A percentile compares a stretch with the other conserved stretches of the same genome.
phyloP scores from a whole-genome alignment of 2,797 vertebrate genomes.

The Carcharodon carcharias region DNA sequence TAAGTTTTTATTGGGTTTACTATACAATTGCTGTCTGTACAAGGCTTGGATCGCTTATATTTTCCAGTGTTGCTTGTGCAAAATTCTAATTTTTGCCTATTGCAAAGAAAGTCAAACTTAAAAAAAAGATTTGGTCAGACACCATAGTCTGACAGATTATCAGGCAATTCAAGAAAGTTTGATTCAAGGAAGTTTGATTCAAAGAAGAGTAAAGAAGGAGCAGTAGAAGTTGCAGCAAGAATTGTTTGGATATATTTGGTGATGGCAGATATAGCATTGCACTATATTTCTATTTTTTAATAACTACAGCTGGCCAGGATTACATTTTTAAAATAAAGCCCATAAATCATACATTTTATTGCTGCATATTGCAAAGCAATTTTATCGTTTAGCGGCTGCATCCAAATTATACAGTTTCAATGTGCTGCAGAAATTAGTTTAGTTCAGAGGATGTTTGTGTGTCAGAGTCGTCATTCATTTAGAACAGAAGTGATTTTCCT shows the following conservation, averaged over 20 bases:
- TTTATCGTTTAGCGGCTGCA: slow-evolving; percentile 12
- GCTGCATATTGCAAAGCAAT: slow-evolving; percentile 20
- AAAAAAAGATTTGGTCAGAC: no score
- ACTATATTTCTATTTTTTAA: neutral
- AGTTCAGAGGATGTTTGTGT: neutral
- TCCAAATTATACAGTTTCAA: slow-evolving; percentile 19
- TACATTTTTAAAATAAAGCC: slow-evolving; percentile 16
- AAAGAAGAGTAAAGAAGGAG: neutral
- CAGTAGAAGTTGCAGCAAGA: neutral
- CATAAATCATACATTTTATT: slow-evolving; percentile 29
- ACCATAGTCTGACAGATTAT: no score
- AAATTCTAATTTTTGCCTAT: neutral
- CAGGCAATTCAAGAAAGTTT: no score
- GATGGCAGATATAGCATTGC: neutral
- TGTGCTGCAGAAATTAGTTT: slow-evolving; percentile 7
- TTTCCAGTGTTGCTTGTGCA: neutral
- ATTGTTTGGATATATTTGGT: neutral
- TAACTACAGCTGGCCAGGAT: neutral
- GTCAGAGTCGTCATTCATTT: neutral
- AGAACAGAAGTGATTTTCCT: neutral
- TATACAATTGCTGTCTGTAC: neutral
- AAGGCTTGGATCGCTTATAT: neutral
- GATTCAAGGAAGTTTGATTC: neutral
- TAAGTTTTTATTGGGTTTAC: neutral
- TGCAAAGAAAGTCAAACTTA: neutral